A percentile compares a stretch with the other conserved stretches of the same genome.
These are phyloP conservation scores for Hirtodrosophila cameraria DNA, from an alignment of 2,888 invertebrate genomes.

Conservation along the genomic window DNA sequence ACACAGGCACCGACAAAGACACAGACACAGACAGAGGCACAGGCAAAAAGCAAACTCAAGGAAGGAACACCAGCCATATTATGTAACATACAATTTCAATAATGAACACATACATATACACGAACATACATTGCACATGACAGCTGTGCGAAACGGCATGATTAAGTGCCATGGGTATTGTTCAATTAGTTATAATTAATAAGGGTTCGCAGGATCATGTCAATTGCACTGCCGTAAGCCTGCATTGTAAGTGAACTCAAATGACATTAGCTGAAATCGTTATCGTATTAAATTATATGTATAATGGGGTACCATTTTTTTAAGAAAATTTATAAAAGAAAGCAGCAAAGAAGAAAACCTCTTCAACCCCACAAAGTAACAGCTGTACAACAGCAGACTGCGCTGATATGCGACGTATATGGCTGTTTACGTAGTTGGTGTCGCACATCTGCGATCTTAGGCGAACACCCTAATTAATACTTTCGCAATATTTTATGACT, in stretches of 20 bases:
- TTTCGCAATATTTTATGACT: too few species aligned
- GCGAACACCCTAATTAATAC: too few species aligned
- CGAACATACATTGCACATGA: conserved; percentile 2
- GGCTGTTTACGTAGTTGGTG: too few species aligned
- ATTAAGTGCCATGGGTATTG: conserved; percentile 31
- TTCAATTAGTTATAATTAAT: conserved; percentile 45
- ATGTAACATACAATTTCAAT: conserved; percentile 23
- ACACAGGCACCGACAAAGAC: not conserved
- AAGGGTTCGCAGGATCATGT: not conserved
- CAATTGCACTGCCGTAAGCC: conserved; percentile 9
- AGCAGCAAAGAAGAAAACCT: too few species aligned
- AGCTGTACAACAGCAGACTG: too few species aligned
- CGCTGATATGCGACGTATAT: too few species aligned
- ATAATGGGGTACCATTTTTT: too few species aligned
- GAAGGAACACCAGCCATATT: not conserved
- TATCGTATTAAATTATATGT: too few species aligned
- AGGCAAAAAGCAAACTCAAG: conserved; percentile 12
- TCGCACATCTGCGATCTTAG: too few species aligned
- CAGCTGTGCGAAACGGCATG: conserved; percentile 33
- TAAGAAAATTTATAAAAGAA: too few species aligned
- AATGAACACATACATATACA: conserved; percentile 27
- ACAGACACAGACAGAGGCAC: not conserved
- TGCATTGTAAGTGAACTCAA: conserved; percentile 1
- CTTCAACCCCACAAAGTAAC: too few species aligned
- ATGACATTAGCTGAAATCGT: not conserved